Conservation (phyloP, 2,888 invertebrate genomes). For the Scaptomyza caliginosa region DNA sequence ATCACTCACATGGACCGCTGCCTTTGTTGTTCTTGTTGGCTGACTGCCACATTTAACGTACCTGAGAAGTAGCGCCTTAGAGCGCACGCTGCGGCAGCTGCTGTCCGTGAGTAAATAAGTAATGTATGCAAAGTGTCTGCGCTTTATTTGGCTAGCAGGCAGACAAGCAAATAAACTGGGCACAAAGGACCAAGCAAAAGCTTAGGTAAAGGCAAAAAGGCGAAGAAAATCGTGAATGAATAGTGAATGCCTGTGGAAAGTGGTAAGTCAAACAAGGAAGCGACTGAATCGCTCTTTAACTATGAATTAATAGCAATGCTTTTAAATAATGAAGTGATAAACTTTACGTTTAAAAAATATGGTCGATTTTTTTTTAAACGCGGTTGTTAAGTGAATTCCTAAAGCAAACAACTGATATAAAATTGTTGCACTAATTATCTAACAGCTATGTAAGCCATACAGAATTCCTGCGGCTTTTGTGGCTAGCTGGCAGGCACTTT, state of each 20-base stretch:
- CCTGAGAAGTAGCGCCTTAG: conserved; percentile 55
- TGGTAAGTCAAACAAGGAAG: not conserved
- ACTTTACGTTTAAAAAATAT: conserved; percentile 35
- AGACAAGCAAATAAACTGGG: conserved; percentile 68
- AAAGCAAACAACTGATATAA: not conserved
- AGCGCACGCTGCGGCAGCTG: conserved; percentile 32
- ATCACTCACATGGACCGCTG: conserved; percentile 74
- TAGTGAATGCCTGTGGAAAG: conserved; percentile 24
- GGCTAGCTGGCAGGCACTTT: conserved; percentile 13
- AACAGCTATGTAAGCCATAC: conserved; percentile 22
- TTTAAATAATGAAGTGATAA: conserved; percentile 59
- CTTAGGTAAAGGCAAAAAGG: conserved; percentile 1
- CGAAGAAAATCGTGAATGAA: conserved; percentile 15
- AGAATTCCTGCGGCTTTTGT: conserved; percentile 31
- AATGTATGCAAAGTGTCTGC: conserved; percentile 51
- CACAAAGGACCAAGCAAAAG: conserved; percentile 13
- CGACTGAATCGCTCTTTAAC: not conserved
- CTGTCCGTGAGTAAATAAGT: not conserved
- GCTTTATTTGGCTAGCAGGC: conserved; percentile 46
- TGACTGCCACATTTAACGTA: conserved; percentile 38
- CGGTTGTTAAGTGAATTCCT: conserved; percentile 3
- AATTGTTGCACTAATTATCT: conserved; percentile 37
- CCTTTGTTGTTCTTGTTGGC: conserved; percentile 30
- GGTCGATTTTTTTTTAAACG: conserved; percentile 18
- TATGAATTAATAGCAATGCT: conserved; percentile 32